A percentile compares a stretch with the other conserved stretches of the same genome.
Conservation (phyloP, 2,113 vertebrate species). For the Daboia siamensis region DNA sequence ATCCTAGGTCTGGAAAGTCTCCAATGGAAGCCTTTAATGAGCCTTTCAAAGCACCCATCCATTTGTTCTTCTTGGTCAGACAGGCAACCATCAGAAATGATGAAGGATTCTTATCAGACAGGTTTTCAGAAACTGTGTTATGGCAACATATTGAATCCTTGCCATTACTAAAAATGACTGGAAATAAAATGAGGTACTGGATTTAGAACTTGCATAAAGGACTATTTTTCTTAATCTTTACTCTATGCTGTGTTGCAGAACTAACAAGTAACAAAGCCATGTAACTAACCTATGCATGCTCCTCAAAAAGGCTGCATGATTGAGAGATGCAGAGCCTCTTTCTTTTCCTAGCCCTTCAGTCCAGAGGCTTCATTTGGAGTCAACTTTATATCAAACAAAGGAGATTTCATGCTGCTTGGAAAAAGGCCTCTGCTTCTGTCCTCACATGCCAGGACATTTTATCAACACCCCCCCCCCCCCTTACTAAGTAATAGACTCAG, state of each 20-base stretch:
- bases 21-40: neutral
- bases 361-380: neutral
- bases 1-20: too few species aligned
- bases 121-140: neutral
- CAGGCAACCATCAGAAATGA: neutral
- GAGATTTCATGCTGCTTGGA: neutral
- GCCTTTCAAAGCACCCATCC: neutral
- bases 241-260: neutral
- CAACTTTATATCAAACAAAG: neutral
- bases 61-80: neutral
- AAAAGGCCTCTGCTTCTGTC: neutral
- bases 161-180: neutral
- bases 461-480: neutral
- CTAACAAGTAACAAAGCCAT: neutral
- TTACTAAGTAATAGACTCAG: neutral
- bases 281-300: neutral
- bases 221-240: neutral
- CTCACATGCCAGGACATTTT: neutral
- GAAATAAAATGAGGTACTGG: neutral
- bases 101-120: neutral
- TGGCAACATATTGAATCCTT: neutral
- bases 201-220: neutral
- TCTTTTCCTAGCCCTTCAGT: neutral
- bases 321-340: neutral
- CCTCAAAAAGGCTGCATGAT: neutral